Evolutionary conservation across 2,888 invertebrate genomes (phyloP).

Genomic region (Eumerus sabulonum): DNA sequence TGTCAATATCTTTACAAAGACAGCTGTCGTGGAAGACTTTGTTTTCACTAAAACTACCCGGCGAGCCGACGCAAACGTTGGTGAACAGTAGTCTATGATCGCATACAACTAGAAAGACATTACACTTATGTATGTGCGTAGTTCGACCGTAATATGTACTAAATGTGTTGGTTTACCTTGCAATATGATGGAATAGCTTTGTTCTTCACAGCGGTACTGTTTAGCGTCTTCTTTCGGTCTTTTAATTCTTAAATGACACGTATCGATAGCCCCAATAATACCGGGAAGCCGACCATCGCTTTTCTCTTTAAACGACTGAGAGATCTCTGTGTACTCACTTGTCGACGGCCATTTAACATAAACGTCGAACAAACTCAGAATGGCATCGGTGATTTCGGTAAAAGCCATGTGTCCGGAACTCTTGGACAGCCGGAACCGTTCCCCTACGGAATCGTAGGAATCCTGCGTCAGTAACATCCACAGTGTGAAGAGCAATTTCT

Average conservation of each 20-base stretch:
- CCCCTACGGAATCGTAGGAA: conserved; percentile 5
- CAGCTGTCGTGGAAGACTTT: conserved; percentile 18
- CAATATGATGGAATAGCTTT: conserved; percentile 18
- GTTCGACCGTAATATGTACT: too few relatives aligned
- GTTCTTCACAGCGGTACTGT: not conserved
- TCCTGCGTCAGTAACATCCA: conserved; percentile 27
- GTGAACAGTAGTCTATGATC: conserved; percentile 49
- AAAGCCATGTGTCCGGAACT: conserved; percentile 20
- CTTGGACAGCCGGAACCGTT: conserved; percentile 20
- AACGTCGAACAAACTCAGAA: conserved; percentile 11
- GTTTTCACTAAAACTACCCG: conserved; percentile 14
- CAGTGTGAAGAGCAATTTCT: conserved; percentile 27
- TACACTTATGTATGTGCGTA: too few relatives aligned
- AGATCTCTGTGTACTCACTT: conserved; percentile 32
- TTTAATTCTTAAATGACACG: conserved; percentile 34
- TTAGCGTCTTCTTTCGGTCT: conserved; percentile 12
- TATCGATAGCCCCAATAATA: conserved; percentile 35
- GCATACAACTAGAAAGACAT: conserved; percentile 26
- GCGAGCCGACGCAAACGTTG: conserved; percentile 37
- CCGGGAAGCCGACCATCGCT: conserved; percentile 36
- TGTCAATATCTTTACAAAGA: conserved; percentile 20
- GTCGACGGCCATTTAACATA: conserved; percentile 34
- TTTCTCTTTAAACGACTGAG: conserved; percentile 40
- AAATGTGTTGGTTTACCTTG: conserved; percentile 26
- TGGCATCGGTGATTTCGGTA: conserved; percentile 20